These are phyloP conservation scores for Drosophila melanica DNA, from an alignment of 1,140 invertebrate species.

Conservation along the genomic window DNA sequence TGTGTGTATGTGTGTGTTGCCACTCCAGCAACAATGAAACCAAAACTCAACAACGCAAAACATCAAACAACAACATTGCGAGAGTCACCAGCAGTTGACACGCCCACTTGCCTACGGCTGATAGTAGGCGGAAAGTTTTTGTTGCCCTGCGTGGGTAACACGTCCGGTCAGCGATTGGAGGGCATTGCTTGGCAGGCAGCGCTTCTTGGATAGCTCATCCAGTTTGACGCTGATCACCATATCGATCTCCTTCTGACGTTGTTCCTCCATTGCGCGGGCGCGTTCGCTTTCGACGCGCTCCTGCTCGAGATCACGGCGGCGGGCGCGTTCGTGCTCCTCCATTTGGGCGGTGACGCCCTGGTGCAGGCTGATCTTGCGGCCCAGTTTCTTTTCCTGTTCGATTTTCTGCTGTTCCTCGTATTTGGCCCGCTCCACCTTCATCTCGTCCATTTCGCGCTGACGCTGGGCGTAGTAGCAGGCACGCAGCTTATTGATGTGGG, in stretches of 20 bases:
- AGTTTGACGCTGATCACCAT: constrained; percentile 64
- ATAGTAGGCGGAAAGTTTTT: constrained; percentile 33
- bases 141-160: constrained; percentile 32
- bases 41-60: constrained; percentile 15
- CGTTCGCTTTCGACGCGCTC: constrained; percentile 46
- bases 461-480: constrained; percentile 61
- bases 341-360: constrained; percentile 57
- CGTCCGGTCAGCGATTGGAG: constrained; percentile 55
- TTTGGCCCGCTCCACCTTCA: constrained; percentile 35
- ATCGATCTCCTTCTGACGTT: constrained; percentile 65
- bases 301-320: constrained; percentile 51
- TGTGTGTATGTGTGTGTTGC: constrained; percentile 11
- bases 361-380: constrained; percentile 47
- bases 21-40: constrained; percentile 9
- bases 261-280: constrained; percentile 23
- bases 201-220: constrained; percentile 54
- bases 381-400: constrained; percentile 34
- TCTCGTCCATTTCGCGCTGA: constrained; percentile 47
- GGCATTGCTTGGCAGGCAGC: constrained; percentile 42
- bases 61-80: background rate
- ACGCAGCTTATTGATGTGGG: constrained; percentile 49
- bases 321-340: constrained; percentile 54
- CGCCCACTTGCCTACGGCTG: background rate
- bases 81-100: background rate
- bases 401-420: constrained; percentile 45